Conservation (phyloP, 2,888 invertebrate species). For the Diarsia rubi region DNA sequence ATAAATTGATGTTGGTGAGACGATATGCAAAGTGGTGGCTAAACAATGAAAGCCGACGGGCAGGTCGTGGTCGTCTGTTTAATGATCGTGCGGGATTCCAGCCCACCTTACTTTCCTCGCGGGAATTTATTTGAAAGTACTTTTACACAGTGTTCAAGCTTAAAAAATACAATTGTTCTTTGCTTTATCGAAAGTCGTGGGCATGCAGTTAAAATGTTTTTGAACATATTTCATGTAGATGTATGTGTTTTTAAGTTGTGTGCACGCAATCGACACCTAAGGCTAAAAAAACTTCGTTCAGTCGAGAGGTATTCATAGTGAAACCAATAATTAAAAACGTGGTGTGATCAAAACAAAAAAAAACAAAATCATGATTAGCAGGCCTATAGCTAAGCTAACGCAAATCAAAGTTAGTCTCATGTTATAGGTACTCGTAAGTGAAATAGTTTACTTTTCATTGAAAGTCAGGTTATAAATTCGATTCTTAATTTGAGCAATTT, state of each 20-base stretch:
- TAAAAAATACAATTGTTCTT: slow-evolving; percentile 62
- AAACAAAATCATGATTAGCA: slow-evolving; percentile 16
- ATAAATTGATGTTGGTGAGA: slow-evolving; percentile 76
- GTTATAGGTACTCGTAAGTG: too few relatives aligned
- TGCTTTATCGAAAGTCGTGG: slow-evolving; percentile 50
- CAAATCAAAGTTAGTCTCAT: background rate
- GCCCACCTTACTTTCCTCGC: slow-evolving; percentile 81
- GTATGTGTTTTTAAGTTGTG: slow-evolving; percentile 43
- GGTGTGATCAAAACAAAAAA: slow-evolving; percentile 12
- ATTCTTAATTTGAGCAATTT: background rate
- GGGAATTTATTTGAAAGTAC: slow-evolving; percentile 81
- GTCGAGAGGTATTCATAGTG: slow-evolving; percentile 9
- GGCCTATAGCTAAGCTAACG: background rate
- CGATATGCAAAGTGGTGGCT: slow-evolving; percentile 80
- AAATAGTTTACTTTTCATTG: background rate
- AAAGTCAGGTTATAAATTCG: background rate
- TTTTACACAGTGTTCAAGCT: slow-evolving; percentile 67
- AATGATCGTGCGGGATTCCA: slow-evolving; percentile 80
- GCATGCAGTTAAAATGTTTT: slow-evolving; percentile 56
- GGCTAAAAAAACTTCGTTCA: slow-evolving; percentile 32
- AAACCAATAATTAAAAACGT: slow-evolving; percentile 33
- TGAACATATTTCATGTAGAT: slow-evolving; percentile 42
- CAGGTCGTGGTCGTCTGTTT: slow-evolving; percentile 80
- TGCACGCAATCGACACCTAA: slow-evolving; percentile 43
- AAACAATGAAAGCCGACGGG: slow-evolving; percentile 85